phyloP scores from a whole-genome alignment of 2,113 vertebrate genomes.

The Turdus rufiventris region DNA sequence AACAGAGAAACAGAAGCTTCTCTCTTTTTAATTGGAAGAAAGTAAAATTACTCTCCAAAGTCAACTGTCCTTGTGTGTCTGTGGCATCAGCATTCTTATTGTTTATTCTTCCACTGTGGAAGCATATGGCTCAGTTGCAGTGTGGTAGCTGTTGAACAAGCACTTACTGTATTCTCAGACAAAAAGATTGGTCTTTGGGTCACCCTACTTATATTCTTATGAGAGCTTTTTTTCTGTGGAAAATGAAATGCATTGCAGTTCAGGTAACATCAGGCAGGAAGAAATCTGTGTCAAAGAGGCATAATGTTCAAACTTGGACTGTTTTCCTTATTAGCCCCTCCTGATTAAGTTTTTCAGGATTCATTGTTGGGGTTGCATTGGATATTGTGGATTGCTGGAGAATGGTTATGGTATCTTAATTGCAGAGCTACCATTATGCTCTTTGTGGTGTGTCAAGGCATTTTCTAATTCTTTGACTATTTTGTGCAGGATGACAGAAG shows the following conservation, averaged over 20 bases:
- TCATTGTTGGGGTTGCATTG: background rate
- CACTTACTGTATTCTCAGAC: background rate
- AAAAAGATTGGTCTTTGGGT: background rate
- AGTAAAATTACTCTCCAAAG: background rate
- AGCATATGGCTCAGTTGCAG: background rate
- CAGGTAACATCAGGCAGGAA: background rate
- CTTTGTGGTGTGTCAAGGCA: background rate
- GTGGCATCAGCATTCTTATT: background rate
- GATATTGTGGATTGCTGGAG: background rate
- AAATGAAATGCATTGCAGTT: background rate
- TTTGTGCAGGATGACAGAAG: background rate
- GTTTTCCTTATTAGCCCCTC: background rate
- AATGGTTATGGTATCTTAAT: background rate
- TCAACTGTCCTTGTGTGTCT: background rate
- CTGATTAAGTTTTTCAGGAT: background rate
- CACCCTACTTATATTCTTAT: background rate
- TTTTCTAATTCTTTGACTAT: background rate
- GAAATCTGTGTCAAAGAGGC: fast-evolving
- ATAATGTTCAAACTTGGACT: background rate
- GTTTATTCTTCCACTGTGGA: background rate
- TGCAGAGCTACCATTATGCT: background rate
- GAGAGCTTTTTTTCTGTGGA: background rate
- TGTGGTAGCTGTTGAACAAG: background rate
- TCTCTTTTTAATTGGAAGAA: background rate
- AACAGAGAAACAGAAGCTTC: background rate